Evolutionary conservation across 2,888 invertebrate genomes (phyloP).

Genomic region (Papilio protenor): DNA sequence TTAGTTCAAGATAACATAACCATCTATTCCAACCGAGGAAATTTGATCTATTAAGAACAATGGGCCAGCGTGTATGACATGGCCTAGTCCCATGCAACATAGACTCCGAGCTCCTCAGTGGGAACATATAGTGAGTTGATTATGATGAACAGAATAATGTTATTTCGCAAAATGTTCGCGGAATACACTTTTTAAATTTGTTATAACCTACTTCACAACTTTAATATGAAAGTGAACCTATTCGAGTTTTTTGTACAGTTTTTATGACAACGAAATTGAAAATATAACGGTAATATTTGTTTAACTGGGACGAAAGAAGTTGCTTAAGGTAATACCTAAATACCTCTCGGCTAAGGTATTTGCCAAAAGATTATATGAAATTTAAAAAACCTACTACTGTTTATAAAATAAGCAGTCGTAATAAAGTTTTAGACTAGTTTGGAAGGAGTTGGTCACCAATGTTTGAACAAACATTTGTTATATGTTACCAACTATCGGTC

Average conservation of each 20-base stretch:
- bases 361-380: not conserved
- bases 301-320: constrained; percentile 7
- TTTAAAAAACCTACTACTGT: not conserved
- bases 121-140: no score
- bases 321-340: not conserved
- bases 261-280: not conserved
- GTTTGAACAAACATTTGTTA: not conserved
- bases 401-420: not conserved
- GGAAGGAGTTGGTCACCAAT: not conserved
- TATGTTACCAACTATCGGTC: not conserved
- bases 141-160: no score
- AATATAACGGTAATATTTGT: not conserved
- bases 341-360: not conserved
- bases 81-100: no score
- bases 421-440: not conserved
- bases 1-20: not conserved
- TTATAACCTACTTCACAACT: constrained; percentile 1
- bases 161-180: not conserved
- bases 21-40: not conserved
- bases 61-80: no score
- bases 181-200: not conserved
- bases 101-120: no score
- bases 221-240: constrained; percentile 1
- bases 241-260: not conserved
- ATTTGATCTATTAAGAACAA: not conserved